These are phyloP conservation scores for Scaptomyza caliginosa DNA, from an alignment of 2,888 invertebrate genomes.

Conservation along the genomic window DNA sequence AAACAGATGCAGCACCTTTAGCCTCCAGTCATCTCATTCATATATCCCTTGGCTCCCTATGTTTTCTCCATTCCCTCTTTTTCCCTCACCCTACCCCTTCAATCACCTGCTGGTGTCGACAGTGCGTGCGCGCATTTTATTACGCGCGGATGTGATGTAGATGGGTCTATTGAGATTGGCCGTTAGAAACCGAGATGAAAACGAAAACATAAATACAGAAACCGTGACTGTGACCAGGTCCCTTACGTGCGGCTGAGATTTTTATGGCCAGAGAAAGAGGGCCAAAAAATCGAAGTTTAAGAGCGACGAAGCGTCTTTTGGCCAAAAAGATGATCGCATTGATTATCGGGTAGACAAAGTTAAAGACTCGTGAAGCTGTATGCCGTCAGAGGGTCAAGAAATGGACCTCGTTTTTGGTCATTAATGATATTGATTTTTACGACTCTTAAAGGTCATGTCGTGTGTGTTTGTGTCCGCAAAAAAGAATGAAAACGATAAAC, in stretches of 20 bases:
- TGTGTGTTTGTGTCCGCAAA: neutral
- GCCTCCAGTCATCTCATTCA: slow-evolving; percentile 7
- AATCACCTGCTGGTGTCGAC: slow-evolving; percentile 52
- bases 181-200: slow-evolving; percentile 23
- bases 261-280: slow-evolving; percentile 31
- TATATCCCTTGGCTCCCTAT: neutral
- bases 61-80: neutral
- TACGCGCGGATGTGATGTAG: slow-evolving; percentile 69
- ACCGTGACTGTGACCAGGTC: slow-evolving; percentile 8
- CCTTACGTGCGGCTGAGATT: slow-evolving; percentile 5
- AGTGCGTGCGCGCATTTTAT: slow-evolving; percentile 76
- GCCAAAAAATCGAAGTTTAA: slow-evolving; percentile 4
- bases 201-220: neutral
- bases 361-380: slow-evolving; percentile 14
- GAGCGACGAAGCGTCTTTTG: slow-evolving; percentile 19
- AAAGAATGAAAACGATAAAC: slow-evolving; percentile 2
- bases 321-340: slow-evolving; percentile 38
- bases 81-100: neutral
- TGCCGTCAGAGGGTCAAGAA: neutral
- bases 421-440: slow-evolving; percentile 14
- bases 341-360: slow-evolving; percentile 30
- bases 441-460: slow-evolving; percentile 6
- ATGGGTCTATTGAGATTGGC: slow-evolving; percentile 64
- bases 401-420: neutral
- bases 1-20: slow-evolving; percentile 51